phyloP scores from a whole-genome alignment of 2,888 invertebrate species.

The Campopleginae sp. region DNA sequence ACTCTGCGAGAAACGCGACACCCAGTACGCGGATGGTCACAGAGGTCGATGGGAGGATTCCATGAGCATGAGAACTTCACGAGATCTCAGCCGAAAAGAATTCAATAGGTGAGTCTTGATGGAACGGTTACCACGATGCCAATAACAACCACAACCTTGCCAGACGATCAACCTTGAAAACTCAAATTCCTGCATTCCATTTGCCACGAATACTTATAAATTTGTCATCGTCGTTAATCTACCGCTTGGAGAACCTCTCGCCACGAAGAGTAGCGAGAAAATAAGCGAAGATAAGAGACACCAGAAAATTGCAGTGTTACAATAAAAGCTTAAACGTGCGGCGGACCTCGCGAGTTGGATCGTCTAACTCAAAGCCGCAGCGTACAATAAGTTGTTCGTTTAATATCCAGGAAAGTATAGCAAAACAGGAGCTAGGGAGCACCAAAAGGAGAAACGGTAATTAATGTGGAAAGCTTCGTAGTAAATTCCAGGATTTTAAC shows the following conservation, averaged over 20 bases:
- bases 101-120: background rate
- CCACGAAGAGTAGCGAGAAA: background rate
- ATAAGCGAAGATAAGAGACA: slow-evolving; percentile 54
- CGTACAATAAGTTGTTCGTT: slow-evolving; percentile 52
- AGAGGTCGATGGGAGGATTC: slow-evolving; percentile 60
- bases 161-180: slow-evolving; percentile 48
- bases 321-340: slow-evolving; percentile 9
- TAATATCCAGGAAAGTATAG: background rate
- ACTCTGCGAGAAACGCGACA: slow-evolving; percentile 44
- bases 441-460: slow-evolving; percentile 41
- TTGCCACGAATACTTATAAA: slow-evolving; percentile 4
- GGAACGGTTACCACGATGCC: no score
- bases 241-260: background rate
- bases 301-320: slow-evolving; percentile 29
- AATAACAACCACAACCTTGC: background rate
- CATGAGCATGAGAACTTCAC: background rate
- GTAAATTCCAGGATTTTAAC: slow-evolving; percentile 58
- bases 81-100: background rate
- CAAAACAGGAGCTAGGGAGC: slow-evolving; percentile 6
- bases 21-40: slow-evolving; percentile 67
- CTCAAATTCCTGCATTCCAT: slow-evolving; percentile 32
- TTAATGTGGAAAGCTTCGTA: slow-evolving; percentile 28
- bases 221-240: slow-evolving; percentile 34
- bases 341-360: slow-evolving; percentile 8
- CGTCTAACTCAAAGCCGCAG: slow-evolving; percentile 40